These are phyloP conservation scores for Acromyrmex charruanus DNA, from an alignment of 1,140 invertebrate species.

Conservation along the genomic window DNA sequence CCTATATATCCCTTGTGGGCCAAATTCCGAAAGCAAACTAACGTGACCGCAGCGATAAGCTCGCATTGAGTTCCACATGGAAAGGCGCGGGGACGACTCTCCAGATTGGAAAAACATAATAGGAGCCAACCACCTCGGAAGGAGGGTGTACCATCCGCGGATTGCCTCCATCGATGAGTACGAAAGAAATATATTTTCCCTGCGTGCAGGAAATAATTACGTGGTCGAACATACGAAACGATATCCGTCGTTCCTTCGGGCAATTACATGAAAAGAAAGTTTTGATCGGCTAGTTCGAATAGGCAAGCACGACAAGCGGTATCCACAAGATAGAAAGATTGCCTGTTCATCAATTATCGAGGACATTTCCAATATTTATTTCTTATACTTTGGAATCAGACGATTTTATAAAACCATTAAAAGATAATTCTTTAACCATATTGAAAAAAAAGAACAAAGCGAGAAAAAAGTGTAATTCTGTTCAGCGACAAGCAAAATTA, in stretches of 20 bases:
- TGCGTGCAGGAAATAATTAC: constrained; percentile 67
- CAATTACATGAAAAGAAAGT: constrained; percentile 57
- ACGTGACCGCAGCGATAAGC: constrained; percentile 69
- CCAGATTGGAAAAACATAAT: constrained; percentile 69
- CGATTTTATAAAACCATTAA: background rate
- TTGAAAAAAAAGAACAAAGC: background rate
- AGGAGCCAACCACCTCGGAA: background rate
- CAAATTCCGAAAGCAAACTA: constrained; percentile 42
- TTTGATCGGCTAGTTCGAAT: constrained; percentile 34
- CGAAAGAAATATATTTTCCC: constrained; percentile 66
- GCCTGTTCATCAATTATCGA: constrained; percentile 8
- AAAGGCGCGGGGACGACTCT: constrained; percentile 38
- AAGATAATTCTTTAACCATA: background rate
- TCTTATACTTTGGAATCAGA: background rate
- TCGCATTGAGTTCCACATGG: constrained; percentile 51
- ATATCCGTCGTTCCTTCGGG: constrained; percentile 29
- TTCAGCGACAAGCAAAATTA: background rate
- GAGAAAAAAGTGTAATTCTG: background rate
- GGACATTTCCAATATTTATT: constrained; percentile 14
- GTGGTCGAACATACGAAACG: constrained; percentile 53
- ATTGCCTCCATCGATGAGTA: constrained; percentile 64
- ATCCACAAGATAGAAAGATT: background rate
- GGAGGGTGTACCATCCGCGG: constrained; percentile 67
- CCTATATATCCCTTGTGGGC: constrained; percentile 32
- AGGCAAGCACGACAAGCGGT: constrained; percentile 7